Evolutionary conservation across 2,113 vertebrate species (phyloP).

Genomic region (Syngnathoides biaculeatus): DNA sequence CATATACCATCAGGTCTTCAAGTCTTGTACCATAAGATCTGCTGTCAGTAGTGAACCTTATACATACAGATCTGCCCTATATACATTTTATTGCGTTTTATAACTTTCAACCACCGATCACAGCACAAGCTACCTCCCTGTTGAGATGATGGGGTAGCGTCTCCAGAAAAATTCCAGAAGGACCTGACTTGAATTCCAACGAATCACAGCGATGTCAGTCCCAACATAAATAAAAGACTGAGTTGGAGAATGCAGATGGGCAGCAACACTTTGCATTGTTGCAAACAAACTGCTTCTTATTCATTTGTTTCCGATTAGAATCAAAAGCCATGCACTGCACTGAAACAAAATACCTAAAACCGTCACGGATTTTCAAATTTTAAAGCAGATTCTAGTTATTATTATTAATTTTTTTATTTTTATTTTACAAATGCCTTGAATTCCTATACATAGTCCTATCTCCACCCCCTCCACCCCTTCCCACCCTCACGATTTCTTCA

Average conservation of each 20-base stretch:
- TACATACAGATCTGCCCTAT: no score
- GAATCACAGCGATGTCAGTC: neutral
- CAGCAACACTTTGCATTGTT: no score
- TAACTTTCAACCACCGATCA: neutral
- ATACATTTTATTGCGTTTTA: neutral
- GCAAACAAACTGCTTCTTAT: no score
- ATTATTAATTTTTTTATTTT: neutral
- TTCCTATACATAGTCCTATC: no score
- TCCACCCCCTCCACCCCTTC: neutral
- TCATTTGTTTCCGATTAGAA: no score
- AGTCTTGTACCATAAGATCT: neutral
- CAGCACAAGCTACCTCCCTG: neutral
- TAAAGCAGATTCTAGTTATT: no score
- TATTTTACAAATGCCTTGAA: neutral
- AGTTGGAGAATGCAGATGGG: no score
- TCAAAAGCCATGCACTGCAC: no score
- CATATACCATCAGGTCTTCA: neutral
- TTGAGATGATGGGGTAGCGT: neutral
- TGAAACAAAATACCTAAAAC: no score
- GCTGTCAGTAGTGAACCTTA: neutral
- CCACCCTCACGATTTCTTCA: neutral
- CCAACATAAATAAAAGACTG: no score
- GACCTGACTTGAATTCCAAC: neutral
- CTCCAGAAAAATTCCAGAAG: neutral
- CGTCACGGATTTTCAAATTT: no score